Base-by-base conservation (phyloP, 2,888 invertebrate species). In the Silvanus unidentatus region DNA sequence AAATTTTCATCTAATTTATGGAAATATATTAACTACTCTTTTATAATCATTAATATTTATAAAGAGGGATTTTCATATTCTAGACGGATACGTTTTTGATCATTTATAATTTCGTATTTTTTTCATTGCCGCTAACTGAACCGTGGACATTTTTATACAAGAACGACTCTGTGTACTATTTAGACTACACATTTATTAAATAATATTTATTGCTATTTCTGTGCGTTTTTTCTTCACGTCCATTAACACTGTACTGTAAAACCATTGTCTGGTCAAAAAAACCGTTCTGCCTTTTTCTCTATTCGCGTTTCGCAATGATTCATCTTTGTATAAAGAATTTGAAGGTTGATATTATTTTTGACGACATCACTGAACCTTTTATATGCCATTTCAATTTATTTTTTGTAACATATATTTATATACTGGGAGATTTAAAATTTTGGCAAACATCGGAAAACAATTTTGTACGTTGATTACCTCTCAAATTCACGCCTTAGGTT, bases 401-500 rank as follows among this genome's bases (percentile, higher is more conserved):
- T 22, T 22, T 22, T 22, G 22, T 8, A 22, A 22, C 22, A 22
- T 40, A 45, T 41, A 41, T 34, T n/a, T n/a, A n/a, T n/a, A n/a
- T n/a, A n/a, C n/a, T 37, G 30, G 36, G 16, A 37, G 38, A 41
- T 40, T 45, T 36, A 34, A 41, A 42, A 53, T 53, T 54, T 53
- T 55, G 46, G 43, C 49, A 53, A 50, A 53, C 52, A 57, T 53
- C 52, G 57, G 53, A 55, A 59, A 57, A 58, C 58, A 57, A 59
- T 59, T 59, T 55, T 53, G 49, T 51, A 45, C 50, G 50, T 48
- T 57, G 59, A 59, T 58, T 59, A 58, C 59, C 58, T 57, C 53
- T 55, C 59, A 57, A 58, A 55, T 58, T 58, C 57, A 59, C 56
- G 59, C 58, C 53, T 49, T 47, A 48, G 58, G 57, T 57, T 55